Evolutionary conservation across 2,888 invertebrate species (phyloP), one percentile per base, ranked within the genome.

Genomic region (Dicycla oo): DNA sequence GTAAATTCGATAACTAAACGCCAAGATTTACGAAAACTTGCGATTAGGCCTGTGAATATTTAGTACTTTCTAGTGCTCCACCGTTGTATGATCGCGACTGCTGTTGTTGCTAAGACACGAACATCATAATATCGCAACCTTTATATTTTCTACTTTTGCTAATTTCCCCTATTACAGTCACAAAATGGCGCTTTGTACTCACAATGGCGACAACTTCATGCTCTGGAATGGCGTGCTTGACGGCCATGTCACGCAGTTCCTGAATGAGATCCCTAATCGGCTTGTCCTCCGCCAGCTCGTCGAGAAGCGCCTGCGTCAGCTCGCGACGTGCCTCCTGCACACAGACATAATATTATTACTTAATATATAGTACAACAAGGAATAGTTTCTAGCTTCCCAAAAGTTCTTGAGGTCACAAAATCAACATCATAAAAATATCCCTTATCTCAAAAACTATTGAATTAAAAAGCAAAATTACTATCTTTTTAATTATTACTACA

Each of bases 141-240:
- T 15, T 38, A n/a, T 8, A 38, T 38, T 23, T 23, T 10, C 15
- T 10, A n/a, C 0, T 8, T 60, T 26, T 20, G 3, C 26, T 18
- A 11, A 7, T 8, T 61, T 45, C 15, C 30, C n/a, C 6, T 3
- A 34, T n/a, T 1, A 3, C n/a, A 47, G 13, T 26, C 10, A n/a
- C 20, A 65, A 26, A 26, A 23, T 13, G 7, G 23, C 6, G 7
- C 0, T 45, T 0, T 1, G 60, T 83, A 97, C 97, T 97, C 96
- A 98, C 98, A 94, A 98, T 97, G 88, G 97, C 97, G 88, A 98
- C 97, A 85, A 98, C 97, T 96, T 99, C 99, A 92, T 98, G 98
- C 94, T 99, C 99, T 69, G 98, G 98, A 91, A 99, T 98, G 94
- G 97, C 96, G 94, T 98, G 97, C 92, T 98, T 98, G 88, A 96